Evolutionary conservation across 2,113 vertebrate genomes (phyloP).

Genomic region (Callipepla squamata): DNA sequence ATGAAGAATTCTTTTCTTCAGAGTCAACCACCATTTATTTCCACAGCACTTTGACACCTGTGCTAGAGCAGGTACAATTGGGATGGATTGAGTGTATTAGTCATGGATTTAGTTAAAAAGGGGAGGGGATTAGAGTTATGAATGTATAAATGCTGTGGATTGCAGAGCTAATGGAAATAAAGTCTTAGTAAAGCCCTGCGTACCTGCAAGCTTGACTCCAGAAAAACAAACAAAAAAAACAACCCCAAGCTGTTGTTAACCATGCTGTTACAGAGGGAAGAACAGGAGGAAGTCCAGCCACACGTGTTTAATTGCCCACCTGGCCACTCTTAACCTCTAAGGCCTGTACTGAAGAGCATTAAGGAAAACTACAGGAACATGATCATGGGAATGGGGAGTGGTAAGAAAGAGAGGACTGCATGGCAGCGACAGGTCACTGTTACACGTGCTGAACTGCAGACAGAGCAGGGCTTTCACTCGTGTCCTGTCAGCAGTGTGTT

Average conservation of each 20-base stretch:
- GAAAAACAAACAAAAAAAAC: neutral
- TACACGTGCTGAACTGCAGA: neutral
- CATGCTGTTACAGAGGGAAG: neutral
- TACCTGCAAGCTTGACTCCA: neutral
- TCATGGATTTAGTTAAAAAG: neutral
- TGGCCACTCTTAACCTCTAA: neutral
- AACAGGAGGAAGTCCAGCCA: constrained; percentile 9
- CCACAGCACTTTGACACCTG: neutral
- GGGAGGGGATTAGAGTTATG: neutral
- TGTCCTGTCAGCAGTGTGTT: rapidly evolving
- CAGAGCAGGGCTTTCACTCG: neutral
- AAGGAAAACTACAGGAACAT: neutral
- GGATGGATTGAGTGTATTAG: neutral
- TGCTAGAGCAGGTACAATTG: neutral
- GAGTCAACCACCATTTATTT: neutral
- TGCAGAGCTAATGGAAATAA: neutral
- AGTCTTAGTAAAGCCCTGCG: constrained; percentile 5
- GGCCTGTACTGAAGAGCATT: neutral
- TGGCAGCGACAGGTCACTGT: neutral
- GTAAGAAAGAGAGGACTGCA: neutral
- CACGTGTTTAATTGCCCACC: neutral
- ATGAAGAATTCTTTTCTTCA: neutral
- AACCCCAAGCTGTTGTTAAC: neutral
- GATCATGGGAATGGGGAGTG: neutral
- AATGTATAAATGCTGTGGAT: neutral